phyloP scores from a whole-genome alignment of 2,888 invertebrate species.

The Anorthoa munda region DNA sequence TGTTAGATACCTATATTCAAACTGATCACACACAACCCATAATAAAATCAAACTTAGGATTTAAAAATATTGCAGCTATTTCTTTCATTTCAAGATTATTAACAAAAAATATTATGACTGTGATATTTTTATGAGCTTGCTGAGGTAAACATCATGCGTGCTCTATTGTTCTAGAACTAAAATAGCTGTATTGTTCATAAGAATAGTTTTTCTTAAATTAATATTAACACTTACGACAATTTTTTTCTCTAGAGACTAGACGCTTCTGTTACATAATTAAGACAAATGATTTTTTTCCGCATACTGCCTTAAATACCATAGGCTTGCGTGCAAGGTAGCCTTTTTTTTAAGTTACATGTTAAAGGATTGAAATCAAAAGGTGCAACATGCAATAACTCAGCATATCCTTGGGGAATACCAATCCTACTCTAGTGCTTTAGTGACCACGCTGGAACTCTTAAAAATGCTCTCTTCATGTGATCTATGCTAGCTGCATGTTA shows the following conservation, averaged over 20 bases:
- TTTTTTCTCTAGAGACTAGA: neutral
- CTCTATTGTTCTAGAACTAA: neutral
- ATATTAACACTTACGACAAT: neutral
- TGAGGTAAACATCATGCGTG: neutral
- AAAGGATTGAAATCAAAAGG: too few species aligned
- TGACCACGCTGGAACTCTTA: neutral
- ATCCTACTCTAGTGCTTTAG: too few species aligned
- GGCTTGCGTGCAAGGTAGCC: too few species aligned
- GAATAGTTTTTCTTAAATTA: neutral
- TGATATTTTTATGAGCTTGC: neutral
- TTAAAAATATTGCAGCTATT: neutral
- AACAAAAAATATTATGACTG: neutral
- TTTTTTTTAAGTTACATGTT: too few species aligned
- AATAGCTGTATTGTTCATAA: neutral
- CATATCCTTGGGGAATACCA: too few species aligned
- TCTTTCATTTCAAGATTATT: neutral
- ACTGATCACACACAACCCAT: too few species aligned
- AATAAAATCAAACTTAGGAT: too few species aligned
- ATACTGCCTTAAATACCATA: too few species aligned
- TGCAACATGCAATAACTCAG: neutral
- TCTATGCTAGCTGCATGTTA: neutral
- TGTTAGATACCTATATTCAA: too few species aligned
- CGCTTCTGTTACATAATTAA: neutral
- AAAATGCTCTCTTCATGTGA: too few species aligned
- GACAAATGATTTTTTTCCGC: neutral